Evolutionary conservation across 2,113 vertebrate genomes (phyloP), one percentile per base, ranked within the genome.

Genomic region (Xenopus borealis): DNA sequence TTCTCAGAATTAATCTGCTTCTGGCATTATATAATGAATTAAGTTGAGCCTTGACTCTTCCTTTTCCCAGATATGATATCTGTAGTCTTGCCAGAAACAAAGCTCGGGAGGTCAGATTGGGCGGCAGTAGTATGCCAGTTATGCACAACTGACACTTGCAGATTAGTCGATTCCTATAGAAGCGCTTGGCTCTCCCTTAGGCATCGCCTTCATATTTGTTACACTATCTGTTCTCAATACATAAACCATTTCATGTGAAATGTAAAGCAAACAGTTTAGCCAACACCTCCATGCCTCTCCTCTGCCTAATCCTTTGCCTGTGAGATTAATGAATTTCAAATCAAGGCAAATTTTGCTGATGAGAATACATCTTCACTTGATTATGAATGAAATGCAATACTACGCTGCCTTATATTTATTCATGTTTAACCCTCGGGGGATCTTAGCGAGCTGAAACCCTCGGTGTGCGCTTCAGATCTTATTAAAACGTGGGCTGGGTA

Each of bases 401-500:
- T 18, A 17, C 50, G 27, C 79, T 80, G 72, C 78, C 75, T 84
- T 76, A 74, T 80, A 85, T 85, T 84, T 86, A 81, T 79, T 79
- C 59, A 75, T 23, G 59, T 80, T 79, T 72, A 78, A 70, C 78
- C 72, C 80, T 79, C 75, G 75, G 76, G 73, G 79, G 85, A 58
- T 64, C 62, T 50, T 78, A 52, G 45, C 57, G 45, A 78, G 5
- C 64, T 80, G 33, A 81, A 78, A 84, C 72, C 78, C 75, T 75
- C 83, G 79, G 80, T 68, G 66, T 53, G 78, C 45, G 52, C 80
- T 87, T 85, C 84, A 79, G 79, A 86, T 80, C 83, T 81, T 53
- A 78, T 83, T 81, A 81, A 84, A 81, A 82, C 40, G 72, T 62
- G 80, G 72, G 76, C 57, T 68, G 80, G 74, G 63, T 77, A 77